A percentile compares a stretch with the other conserved stretches of the same genome.
These are phyloP conservation scores for Tricholauxania praeusta DNA, from an alignment of 2,888 invertebrate genomes.

Conservation along the genomic window DNA sequence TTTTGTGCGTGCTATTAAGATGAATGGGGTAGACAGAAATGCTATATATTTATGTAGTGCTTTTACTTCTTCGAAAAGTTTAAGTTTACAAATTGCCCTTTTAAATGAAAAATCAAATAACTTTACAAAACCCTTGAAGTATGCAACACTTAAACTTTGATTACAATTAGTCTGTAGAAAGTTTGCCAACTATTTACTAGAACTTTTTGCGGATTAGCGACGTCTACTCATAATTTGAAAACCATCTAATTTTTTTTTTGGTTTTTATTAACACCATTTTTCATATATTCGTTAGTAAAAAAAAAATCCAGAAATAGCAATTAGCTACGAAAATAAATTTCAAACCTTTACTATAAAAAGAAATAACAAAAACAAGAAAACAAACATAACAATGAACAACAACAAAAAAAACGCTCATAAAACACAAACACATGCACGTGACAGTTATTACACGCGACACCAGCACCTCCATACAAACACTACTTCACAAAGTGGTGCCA, in stretches of 20 bases:
- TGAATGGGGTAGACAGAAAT: too few species aligned
- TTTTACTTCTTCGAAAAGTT: too few species aligned
- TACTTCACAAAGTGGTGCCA: not conserved
- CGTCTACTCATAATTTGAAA: too few species aligned
- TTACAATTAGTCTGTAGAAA: too few species aligned
- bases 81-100: not conserved
- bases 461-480: not conserved
- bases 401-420: conserved; percentile 39
- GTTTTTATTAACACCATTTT: too few species aligned
- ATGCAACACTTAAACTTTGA: too few species aligned
- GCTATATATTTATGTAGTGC: too few species aligned
- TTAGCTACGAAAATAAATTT: conserved; percentile 52
- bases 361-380: conserved; percentile 10
- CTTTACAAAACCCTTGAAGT: not conserved
- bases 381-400: not conserved
- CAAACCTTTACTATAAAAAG: conserved; percentile 29
- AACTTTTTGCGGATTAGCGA: too few species aligned
- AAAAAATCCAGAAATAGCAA: conserved; percentile 59
- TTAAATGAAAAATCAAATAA: conserved; percentile 21
- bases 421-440: not conserved
- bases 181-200: too few species aligned
- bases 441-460: not conserved
- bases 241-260: not conserved
- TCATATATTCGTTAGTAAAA: too few species aligned
- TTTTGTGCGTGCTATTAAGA: not conserved